phyloP scores from a whole-genome alignment of 2,797 vertebrate genomes.

The Taenioides sp. region DNA sequence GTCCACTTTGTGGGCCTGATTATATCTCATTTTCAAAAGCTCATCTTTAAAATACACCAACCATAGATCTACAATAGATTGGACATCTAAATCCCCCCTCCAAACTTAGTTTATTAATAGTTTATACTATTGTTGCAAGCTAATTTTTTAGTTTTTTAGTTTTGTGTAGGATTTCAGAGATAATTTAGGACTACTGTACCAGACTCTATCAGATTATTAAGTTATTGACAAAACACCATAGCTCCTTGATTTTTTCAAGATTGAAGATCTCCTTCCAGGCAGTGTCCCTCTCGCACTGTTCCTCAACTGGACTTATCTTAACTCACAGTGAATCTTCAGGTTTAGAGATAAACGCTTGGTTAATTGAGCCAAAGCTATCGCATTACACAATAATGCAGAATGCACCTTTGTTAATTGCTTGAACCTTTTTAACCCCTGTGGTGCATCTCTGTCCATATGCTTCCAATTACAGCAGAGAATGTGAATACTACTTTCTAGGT shows the following conservation, averaged over 20 bases:
- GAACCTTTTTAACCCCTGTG: background rate
- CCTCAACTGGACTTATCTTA: background rate
- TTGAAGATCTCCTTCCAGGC: background rate
- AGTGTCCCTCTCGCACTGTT: background rate
- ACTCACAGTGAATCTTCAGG: constrained; percentile 1
- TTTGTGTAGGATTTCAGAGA: background rate
- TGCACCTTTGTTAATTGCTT: constrained; percentile 2
- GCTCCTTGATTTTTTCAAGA: background rate
- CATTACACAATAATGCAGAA: background rate
- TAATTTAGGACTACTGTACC: no score
- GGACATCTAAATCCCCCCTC: background rate
- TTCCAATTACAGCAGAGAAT: constrained; percentile 2
- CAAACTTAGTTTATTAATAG: background rate
- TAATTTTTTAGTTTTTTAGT: no score
- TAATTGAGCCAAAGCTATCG: background rate
- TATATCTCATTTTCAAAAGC: constrained; percentile 23
- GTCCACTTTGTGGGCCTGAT: constrained; percentile 29
- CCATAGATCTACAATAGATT: background rate
- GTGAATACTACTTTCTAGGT: background rate
- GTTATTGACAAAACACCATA: background rate
- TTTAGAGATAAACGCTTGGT: background rate
- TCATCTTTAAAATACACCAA: background rate
- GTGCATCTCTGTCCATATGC: background rate
- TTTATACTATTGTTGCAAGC: no score
- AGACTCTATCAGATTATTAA: background rate